A percentile compares a stretch with the other conserved stretches of the same genome.
Evolutionary conservation across 2,113 vertebrate species (phyloP).

Genomic region (Ailurus styani): DNA sequence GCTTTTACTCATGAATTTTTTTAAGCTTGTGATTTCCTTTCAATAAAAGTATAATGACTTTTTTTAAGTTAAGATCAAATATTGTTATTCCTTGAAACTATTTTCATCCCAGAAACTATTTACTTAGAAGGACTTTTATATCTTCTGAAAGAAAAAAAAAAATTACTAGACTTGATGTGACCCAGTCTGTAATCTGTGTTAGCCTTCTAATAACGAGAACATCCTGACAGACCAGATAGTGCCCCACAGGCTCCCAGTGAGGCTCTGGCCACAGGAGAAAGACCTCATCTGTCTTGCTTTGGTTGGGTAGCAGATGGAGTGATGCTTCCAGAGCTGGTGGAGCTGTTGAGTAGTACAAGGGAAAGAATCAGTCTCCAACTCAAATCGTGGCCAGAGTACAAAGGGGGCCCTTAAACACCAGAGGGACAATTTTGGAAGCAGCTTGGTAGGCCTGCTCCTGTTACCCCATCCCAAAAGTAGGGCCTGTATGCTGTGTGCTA

Average conservation of each 20-base stretch:
- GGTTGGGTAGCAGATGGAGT: not conserved
- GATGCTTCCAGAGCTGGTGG: not conserved
- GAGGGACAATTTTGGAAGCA: not conserved
- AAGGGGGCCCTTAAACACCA: not conserved
- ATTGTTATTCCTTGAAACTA: not conserved
- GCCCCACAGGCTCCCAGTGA: rapidly evolving
- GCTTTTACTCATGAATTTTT: slow-evolving; percentile 28
- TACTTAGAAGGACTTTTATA: not conserved
- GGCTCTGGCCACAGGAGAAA: not conserved
- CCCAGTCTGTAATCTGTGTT: not conserved
- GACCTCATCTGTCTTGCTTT: not conserved
- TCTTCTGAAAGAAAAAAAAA: not conserved
- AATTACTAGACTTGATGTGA: not conserved
- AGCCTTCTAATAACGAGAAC: not conserved
- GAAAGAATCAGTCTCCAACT: not conserved
- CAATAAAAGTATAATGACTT: not conserved
- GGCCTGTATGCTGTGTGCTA: not conserved
- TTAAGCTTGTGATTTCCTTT: slow-evolving; percentile 16
- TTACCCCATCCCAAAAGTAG: not conserved
- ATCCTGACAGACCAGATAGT: not conserved
- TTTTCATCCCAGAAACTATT: not conserved
- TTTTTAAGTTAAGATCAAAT: not conserved
- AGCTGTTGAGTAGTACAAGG: not conserved
- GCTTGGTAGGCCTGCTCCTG: not conserved
- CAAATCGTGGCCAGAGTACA: not conserved